Evolutionary conservation across 2,888 invertebrate genomes (phyloP).

Genomic region (Dicranocentrus wangi): DNA sequence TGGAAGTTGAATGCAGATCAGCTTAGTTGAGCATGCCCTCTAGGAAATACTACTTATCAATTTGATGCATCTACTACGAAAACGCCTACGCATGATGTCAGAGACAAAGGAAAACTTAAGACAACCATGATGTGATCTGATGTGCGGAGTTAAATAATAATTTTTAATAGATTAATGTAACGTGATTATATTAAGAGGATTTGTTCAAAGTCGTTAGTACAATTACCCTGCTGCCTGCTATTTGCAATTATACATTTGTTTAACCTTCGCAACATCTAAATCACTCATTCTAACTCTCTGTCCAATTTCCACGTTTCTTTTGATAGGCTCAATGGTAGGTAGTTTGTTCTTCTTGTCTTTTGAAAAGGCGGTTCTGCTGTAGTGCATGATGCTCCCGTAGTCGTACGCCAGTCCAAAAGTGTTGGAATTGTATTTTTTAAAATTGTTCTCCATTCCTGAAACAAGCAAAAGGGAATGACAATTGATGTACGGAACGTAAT

Average conservation of each 20-base stretch:
- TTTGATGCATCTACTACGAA: too few species aligned
- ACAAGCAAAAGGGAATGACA: neutral
- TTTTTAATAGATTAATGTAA: neutral
- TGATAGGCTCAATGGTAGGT: constrained; percentile 4
- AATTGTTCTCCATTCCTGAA: constrained; percentile 4
- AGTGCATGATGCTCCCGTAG: constrained; percentile 30
- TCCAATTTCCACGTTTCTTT: constrained; percentile 2
- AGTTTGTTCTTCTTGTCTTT: neutral
- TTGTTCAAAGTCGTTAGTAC: neutral
- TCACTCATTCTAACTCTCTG: constrained; percentile 28
- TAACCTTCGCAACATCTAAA: constrained; percentile 27
- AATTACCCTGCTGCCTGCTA: neutral
- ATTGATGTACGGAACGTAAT: too few species aligned
- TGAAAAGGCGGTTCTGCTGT: constrained; percentile 13
- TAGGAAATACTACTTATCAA: too few species aligned
- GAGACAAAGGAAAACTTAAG: too few species aligned
- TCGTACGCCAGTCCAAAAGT: constrained; percentile 20
- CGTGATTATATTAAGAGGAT: neutral
- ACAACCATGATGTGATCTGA: neutral
- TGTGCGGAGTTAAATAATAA: too few species aligned
- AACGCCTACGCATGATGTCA: too few species aligned
- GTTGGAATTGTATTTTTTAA: neutral
- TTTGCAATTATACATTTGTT: constrained; percentile 33
- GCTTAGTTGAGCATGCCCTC: too few species aligned
- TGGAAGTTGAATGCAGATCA: too few species aligned